A percentile compares a stretch with the other conserved stretches of the same genome.
Conservation (phyloP, 2,888 invertebrate genomes). For the Netelia inedita region DNA sequence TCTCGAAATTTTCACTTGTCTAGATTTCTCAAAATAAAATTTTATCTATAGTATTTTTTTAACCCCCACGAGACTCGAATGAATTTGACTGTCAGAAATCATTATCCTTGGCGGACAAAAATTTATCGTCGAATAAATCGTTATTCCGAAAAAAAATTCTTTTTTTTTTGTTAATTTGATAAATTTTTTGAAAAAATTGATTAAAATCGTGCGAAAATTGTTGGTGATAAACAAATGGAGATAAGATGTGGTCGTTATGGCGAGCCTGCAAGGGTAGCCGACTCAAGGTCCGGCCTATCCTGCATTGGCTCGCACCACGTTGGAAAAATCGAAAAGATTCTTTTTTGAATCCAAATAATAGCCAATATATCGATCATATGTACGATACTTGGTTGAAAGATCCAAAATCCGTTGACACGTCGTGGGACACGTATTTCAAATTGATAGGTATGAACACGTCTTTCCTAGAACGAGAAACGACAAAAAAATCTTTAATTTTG, state of each 20-base stretch:
- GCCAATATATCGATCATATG: slow-evolving; percentile 80
- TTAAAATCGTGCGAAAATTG: slow-evolving; percentile 2
- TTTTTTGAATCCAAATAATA: slow-evolving; percentile 76
- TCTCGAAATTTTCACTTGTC: slow-evolving; percentile 47
- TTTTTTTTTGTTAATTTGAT: not conserved
- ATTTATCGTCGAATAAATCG: slow-evolving; percentile 10
- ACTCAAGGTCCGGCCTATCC: slow-evolving; percentile 22
- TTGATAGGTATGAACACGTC: slow-evolving; percentile 41
- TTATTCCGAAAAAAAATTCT: not conserved
- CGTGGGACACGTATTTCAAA: slow-evolving; percentile 79
- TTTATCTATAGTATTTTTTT: not conserved
- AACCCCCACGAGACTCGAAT: not conserved
- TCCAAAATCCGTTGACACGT: slow-evolving; percentile 74
- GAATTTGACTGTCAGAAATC: not conserved
- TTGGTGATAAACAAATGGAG: slow-evolving; percentile 59
- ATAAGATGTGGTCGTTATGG: slow-evolving; percentile 68
- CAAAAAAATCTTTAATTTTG: not conserved
- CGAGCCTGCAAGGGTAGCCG: slow-evolving; percentile 54
- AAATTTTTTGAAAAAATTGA: not conserved
- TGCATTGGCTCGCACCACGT: slow-evolving; percentile 49
- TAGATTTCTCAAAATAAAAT: not conserved
- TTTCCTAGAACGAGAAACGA: not conserved
- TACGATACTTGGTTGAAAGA: slow-evolving; percentile 78
- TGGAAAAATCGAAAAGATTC: slow-evolving; percentile 67
- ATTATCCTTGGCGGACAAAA: slow-evolving; percentile 5